Evolutionary conservation across 2,888 invertebrate genomes (phyloP).

Genomic region (Bombylius major): DNA sequence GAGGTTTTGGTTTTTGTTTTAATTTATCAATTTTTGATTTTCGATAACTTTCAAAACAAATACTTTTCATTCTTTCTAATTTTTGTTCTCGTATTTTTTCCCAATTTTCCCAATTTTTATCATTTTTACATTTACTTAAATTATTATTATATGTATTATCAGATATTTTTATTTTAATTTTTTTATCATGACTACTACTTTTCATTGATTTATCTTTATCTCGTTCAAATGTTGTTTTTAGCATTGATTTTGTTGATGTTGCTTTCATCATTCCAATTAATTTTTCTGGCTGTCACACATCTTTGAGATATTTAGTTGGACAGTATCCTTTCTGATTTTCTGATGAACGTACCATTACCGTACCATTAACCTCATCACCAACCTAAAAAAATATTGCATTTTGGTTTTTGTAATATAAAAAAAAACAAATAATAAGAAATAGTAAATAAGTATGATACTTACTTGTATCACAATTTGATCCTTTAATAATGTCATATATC

Average conservation of each 20-base stretch:
- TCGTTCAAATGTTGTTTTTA: conserved; percentile 25
- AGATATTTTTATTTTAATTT: conserved; percentile 35
- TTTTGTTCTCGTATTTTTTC: conserved; percentile 36
- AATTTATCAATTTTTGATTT: conserved; percentile 33
- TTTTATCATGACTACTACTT: conserved; percentile 24
- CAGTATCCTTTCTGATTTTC: conserved; percentile 88
- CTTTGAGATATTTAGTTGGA: conserved; percentile 87
- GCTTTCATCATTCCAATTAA: conserved; percentile 11
- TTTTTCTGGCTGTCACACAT: conserved; percentile 70
- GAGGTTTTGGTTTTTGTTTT: conserved; percentile 27
- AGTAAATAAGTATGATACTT: conserved; percentile 3
- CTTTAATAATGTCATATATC: conserved; percentile 64
- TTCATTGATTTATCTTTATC: conserved; percentile 25
- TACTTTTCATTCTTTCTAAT: conserved; percentile 35
- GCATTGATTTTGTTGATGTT: neutral
- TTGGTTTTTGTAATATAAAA: neutral
- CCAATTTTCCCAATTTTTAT: conserved; percentile 38
- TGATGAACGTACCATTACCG: conserved; percentile 86
- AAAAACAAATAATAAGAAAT: neutral
- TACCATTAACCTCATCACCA: conserved; percentile 84
- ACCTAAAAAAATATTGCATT: conserved; percentile 33
- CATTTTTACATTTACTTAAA: conserved; percentile 28
- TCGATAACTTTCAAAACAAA: conserved; percentile 36
- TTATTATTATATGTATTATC: conserved; percentile 13
- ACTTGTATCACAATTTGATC: conserved; percentile 87